Base-by-base conservation (phyloP, 2,113 vertebrate species). In the Campylorhamphus procurvoides region DNA sequence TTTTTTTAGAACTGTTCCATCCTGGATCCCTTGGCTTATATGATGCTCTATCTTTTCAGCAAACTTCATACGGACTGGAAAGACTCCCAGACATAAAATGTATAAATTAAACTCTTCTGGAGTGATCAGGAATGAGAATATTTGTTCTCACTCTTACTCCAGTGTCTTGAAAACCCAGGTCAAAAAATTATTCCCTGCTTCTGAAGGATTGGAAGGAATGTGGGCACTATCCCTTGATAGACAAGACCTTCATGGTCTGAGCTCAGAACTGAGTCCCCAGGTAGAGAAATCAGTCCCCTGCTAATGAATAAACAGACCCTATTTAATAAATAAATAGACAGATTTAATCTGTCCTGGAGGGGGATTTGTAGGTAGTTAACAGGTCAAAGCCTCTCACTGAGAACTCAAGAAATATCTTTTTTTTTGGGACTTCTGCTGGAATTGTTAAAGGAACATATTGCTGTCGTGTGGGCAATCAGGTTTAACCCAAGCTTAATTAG, bases 111-210 rank as follows among this genome's bases (percentile, higher is more conserved):
- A 47, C 24, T 73, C 31, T 39, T 24, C 31, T 69, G 66, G 60
- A 93, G 79, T n/a, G 18, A 89, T 64, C 33, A 87, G 37, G n/a
- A 89, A 74, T 49, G 52, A 81, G 50, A 92, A 86, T 89, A 87
- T 74, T 77, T 75, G 81, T 89, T 82, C 53, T 78, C 47, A 29
- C 9, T 87, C 40, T 68, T 58, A 44, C 35, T 62, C n/a, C 49
- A 60, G 0, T 0, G 0, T 74, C 56, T 60, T 5, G 1, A 71
- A 94, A 89, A 53, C 5, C 9, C 25, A 29, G 62, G 56, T 56
- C 58, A 85, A 84, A 84, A 88, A 79, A 72, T 56, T 52, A 87
- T 87, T 25, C 46, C 10, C 29, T 73, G 18, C 25, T 88, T 86
- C 72, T 66, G 33, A 62, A 74, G 55, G 50, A 52, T 28, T 33